Evolutionary conservation across 2,888 invertebrate genomes (phyloP).

Genomic region (Auanema freiburgensis): DNA sequence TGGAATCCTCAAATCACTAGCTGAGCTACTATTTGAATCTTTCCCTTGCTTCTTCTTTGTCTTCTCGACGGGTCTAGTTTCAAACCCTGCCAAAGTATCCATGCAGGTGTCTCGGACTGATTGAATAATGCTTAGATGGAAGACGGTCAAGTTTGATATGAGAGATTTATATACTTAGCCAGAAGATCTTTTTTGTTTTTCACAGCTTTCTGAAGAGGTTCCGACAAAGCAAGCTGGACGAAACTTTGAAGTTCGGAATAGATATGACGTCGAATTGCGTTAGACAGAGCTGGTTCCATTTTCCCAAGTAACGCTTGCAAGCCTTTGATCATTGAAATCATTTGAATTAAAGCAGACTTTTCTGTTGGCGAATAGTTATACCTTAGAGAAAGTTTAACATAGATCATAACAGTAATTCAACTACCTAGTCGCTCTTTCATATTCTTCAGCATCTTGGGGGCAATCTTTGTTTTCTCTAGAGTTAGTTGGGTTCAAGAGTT

Average conservation of each 20-base stretch:
- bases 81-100: slow-evolving; percentile 77
- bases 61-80: slow-evolving; percentile 22
- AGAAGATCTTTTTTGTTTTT: slow-evolving; percentile 97
- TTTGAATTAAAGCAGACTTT: slow-evolving; percentile 86
- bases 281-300: slow-evolving; percentile 94
- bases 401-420: neutral
- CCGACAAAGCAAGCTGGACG: slow-evolving; percentile 83
- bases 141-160: neutral
- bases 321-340: slow-evolving; percentile 96
- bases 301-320: slow-evolving; percentile 92
- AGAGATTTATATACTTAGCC: slow-evolving; percentile 57
- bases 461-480: slow-evolving; percentile 92
- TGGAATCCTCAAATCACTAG: slow-evolving; percentile 87
- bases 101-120: slow-evolving; percentile 96
- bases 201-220: slow-evolving; percentile 90
- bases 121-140: slow-evolving; percentile 80
- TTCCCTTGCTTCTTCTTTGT: slow-evolving; percentile 33
- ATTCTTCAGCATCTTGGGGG: slow-evolving; percentile 88
- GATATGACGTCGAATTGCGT: slow-evolving; percentile 80
- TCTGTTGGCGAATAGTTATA: slow-evolving; percentile 97
- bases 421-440: slow-evolving; percentile 77
- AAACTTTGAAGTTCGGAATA: slow-evolving; percentile 94
- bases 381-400: slow-evolving; percentile 66
- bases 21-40: slow-evolving; percentile 65
- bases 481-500: slow-evolving; percentile 94